Evolutionary conservation across 2,888 invertebrate genomes (phyloP).

Genomic region (Lochmaea capreae): DNA sequence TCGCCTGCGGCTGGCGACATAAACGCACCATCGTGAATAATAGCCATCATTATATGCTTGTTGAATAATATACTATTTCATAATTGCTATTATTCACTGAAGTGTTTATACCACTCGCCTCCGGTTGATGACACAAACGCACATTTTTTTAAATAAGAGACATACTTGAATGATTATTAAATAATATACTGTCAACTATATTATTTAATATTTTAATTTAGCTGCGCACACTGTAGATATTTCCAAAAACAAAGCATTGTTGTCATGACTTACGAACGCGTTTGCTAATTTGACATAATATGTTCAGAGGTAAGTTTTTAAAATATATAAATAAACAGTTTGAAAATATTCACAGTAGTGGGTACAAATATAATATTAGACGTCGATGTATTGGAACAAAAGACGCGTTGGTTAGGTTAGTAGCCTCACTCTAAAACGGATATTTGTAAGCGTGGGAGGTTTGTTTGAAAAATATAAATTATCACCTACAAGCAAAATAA

Average conservation of each 20-base stretch:
- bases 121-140: too few species aligned
- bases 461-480: neutral
- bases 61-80: too few species aligned
- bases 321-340: constrained; percentile 20
- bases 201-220: too few species aligned
- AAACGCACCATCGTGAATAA: too few species aligned
- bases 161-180: too few species aligned
- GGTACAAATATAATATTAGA: constrained; percentile 14
- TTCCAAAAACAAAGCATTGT: neutral
- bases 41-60: too few species aligned
- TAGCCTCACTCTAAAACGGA: neutral
- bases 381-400: neutral
- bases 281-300: constrained; percentile 24
- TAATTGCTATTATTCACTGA: too few species aligned
- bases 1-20: too few species aligned
- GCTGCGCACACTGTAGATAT: neutral
- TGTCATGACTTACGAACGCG: neutral
- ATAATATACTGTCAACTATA: neutral
- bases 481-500: neutral
- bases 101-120: too few species aligned
- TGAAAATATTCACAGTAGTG: constrained; percentile 31
- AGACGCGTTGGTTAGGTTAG: neutral
- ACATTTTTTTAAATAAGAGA: too few species aligned
- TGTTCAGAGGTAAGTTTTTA: neutral
- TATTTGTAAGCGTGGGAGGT: constrained; percentile 14